Base-by-base conservation (phyloP, 2,113 vertebrate genomes). In the Falcunculus frontatus region DNA sequence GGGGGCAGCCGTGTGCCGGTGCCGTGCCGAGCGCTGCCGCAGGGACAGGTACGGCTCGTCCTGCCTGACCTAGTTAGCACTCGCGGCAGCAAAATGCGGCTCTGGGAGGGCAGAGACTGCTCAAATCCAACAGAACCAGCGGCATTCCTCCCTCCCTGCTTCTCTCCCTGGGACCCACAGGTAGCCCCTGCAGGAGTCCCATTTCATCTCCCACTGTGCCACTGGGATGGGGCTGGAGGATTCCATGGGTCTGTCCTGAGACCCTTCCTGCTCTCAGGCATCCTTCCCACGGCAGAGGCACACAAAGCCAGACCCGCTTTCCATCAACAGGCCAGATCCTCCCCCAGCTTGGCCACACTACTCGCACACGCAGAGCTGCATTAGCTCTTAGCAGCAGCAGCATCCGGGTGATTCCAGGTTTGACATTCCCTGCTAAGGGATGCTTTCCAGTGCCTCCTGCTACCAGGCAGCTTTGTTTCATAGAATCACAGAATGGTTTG, bases 301-400 rank as follows among this genome's bases (percentile, higher is more conserved):
- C 55, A 2, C 25, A 4, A 1, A 32, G 17, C 7, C 67, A 2
- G 29, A 16, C 8, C 55, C 10, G 17, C 21, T 70, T 7, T 23
- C 41, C 75, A 2, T 1, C 0, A n/a, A 1, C 2, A 18, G 41
- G 53, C 46, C 29, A 0, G 32, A 6, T 11, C 72, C 44, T n/a
- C 3, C 81, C 39, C 32, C 39, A 17, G n/a, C 69, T 3, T 7
- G 42, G 10, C 39, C 41, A 0, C 47, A 0, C 18, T 30, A 4
- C n/a, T 17, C 21, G 0, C 29, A 2, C 56, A 11, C 17, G 0
- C 37, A 5, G 68, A 26, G 67, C 72, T 52, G 19, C 0, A 0
- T 1, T 0, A 14, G 41, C 75, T 35, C 55, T 12, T 9, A 3
- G 1, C n/a, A 7, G 13, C 59, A 0, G 0, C 68, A 0, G 26